Evolutionary conservation across 1,140 invertebrate species (phyloP).

Genomic region (Bilobella aurantiaca): DNA sequence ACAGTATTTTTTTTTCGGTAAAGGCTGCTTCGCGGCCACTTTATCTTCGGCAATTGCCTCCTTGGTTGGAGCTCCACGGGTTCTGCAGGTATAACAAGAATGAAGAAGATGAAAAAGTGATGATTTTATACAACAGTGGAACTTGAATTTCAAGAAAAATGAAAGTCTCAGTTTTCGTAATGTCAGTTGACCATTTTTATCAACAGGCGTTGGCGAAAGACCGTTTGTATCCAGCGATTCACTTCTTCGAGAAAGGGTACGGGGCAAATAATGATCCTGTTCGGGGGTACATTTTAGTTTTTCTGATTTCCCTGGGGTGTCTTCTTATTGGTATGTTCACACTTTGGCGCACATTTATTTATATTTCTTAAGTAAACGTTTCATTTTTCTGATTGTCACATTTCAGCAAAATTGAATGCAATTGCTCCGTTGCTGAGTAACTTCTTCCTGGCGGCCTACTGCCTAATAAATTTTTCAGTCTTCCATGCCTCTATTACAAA

Average conservation of each 20-base stretch:
- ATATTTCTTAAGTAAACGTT: background rate
- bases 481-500: slow-evolving; percentile 54
- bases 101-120: no score
- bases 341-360: background rate
- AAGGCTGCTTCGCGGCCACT: slow-evolving; percentile 57
- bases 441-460: slow-evolving; percentile 55
- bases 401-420: slow-evolving; percentile 44
- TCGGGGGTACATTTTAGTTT: slow-evolving; percentile 52
- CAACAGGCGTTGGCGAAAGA: slow-evolving; percentile 57
- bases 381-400: background rate
- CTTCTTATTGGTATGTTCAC: slow-evolving; percentile 49
- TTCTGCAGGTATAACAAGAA: slow-evolving; percentile 30
- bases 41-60: slow-evolving; percentile 55
- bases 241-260: slow-evolving; percentile 53
- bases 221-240: slow-evolving; percentile 53
- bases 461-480: slow-evolving; percentile 55
- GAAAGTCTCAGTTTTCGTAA: background rate
- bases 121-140: no score
- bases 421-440: slow-evolving; percentile 55
- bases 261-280: slow-evolving; percentile 54
- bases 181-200: background rate
- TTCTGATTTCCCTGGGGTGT: slow-evolving; percentile 50
- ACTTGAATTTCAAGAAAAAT: background rate
- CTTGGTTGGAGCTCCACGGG: slow-evolving; percentile 52
- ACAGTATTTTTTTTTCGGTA: slow-evolving; percentile 6